Conservation (phyloP, 2,888 invertebrate species). For the Caenorhabditis afra region DNA sequence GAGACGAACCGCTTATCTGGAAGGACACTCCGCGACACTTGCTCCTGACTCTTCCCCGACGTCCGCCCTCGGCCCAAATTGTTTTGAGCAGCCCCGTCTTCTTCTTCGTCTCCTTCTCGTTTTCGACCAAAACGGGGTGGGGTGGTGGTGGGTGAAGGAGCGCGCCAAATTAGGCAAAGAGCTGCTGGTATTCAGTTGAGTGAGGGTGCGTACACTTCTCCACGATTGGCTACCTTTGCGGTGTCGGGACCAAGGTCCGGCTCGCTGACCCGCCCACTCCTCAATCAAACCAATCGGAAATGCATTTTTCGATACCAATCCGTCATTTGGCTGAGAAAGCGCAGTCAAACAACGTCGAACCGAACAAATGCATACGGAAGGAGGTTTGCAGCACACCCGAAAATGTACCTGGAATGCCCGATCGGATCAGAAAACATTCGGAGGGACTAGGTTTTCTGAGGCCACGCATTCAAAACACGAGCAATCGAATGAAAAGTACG, state of each 20-base stretch:
- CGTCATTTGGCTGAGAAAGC: conserved; percentile 11
- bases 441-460: conserved; percentile 1
- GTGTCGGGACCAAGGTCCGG: conserved; percentile 1
- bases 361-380: conserved; percentile 35
- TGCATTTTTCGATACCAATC: conserved; percentile 61
- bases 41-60: not conserved
- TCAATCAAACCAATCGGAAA: conserved; percentile 49
- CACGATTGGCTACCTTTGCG: conserved; percentile 29
- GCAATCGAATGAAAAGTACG: too few relatives aligned
- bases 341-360: not conserved
- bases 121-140: conserved; percentile 9
- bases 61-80: conserved; percentile 20
- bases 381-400: conserved; percentile 1
- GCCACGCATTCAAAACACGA: too few relatives aligned
- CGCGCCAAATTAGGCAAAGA: conserved; percentile 54
- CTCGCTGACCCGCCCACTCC: conserved; percentile 29
- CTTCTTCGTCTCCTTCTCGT: conserved; percentile 5
- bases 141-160: conserved; percentile 20
- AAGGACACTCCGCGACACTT: conserved; percentile 15
- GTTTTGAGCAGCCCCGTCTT: too few relatives aligned
- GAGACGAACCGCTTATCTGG: conserved; percentile 26
- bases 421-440: conserved; percentile 21
- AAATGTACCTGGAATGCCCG: conserved; percentile 38
- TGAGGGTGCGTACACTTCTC: conserved; percentile 19
- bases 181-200: conserved; percentile 20